Evolutionary conservation across 1,140 invertebrate species (phyloP).

Genomic region (Sinonovacula constricta): DNA sequence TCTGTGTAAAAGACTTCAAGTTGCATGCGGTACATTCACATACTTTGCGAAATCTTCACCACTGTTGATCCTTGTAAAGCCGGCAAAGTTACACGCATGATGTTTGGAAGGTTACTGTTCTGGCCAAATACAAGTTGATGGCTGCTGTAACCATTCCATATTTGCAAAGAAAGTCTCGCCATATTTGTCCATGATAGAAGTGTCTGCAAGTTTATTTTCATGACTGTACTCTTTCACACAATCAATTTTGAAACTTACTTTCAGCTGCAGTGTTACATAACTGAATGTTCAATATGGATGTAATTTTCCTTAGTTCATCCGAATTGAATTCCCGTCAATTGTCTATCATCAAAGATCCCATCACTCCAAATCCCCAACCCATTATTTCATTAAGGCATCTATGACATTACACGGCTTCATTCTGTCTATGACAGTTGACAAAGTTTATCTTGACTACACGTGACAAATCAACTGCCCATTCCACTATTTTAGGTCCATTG

Average conservation of each 20-base stretch:
- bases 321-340: conserved; percentile 51
- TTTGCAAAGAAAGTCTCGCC: conserved; percentile 52
- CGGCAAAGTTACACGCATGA: conserved; percentile 40
- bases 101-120: conserved; percentile 35
- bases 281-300: too few relatives aligned
- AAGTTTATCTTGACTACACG: conserved; percentile 55
- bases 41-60: conserved; percentile 50
- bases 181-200: conserved; percentile 38
- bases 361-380: conserved; percentile 49
- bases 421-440: too few relatives aligned
- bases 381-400: conserved; percentile 47
- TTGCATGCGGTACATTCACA: conserved; percentile 48
- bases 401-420: too few relatives aligned
- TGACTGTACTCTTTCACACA: too few relatives aligned
- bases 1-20: conserved; percentile 29
- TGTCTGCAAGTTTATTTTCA: conserved; percentile 31
- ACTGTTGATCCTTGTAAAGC: conserved; percentile 44
- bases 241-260: too few relatives aligned
- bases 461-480: conserved; percentile 40
- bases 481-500: conserved; percentile 33
- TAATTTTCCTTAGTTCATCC: conserved; percentile 50
- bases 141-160: conserved; percentile 52
- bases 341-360: too few relatives aligned
- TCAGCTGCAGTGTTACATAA: conserved; percentile 40
- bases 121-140: conserved; percentile 56